Percentiles rank a stretch among this genome's conserved stretches.
phyloP scores from a whole-genome alignment of 2,888 invertebrate species.

The Azorinus chamasolen region DNA sequence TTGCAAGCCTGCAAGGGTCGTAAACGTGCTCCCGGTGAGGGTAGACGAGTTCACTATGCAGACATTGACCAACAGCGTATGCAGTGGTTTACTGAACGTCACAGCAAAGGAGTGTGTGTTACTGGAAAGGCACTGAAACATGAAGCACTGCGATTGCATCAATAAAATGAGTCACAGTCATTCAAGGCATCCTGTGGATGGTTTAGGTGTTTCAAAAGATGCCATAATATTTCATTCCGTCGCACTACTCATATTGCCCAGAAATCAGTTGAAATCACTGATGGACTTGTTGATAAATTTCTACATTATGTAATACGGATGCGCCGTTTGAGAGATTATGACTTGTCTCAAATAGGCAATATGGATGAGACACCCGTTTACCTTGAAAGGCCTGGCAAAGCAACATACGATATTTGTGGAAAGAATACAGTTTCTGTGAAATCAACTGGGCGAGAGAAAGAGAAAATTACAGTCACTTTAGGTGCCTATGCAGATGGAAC shows the following conservation, averaged over 20 bases:
- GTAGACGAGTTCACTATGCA: no score
- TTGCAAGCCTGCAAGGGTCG: no score
- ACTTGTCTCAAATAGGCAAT: slow-evolving; percentile 3
- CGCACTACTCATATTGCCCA: slow-evolving; percentile 28
- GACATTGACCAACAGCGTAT: no score
- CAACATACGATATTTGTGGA: slow-evolving; percentile 15
- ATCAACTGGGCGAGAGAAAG: slow-evolving; percentile 38
- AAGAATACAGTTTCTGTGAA: slow-evolving; percentile 26
- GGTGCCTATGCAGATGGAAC: no score
- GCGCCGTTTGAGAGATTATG: not conserved
- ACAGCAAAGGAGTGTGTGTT: no score
- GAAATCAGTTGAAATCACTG: slow-evolving; percentile 20
- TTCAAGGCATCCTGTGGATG: no score
- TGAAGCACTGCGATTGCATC: no score
- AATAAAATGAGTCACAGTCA: no score
- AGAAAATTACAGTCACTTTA: slow-evolving; percentile 25
- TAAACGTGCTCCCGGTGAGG: no score
- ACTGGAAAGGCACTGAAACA: no score
- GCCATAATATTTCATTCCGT: slow-evolving; percentile 19
- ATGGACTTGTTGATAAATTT: slow-evolving; percentile 17
- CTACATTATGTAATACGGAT: slow-evolving; percentile 25
- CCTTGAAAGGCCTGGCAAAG: slow-evolving; percentile 40
- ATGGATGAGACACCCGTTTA: slow-evolving; percentile 21
- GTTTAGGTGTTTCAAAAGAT: slow-evolving; percentile 22
- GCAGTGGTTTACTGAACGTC: no score